phyloP scores from a whole-genome alignment of 2,888 invertebrate species.

The Teleogryllus oceanicus region DNA sequence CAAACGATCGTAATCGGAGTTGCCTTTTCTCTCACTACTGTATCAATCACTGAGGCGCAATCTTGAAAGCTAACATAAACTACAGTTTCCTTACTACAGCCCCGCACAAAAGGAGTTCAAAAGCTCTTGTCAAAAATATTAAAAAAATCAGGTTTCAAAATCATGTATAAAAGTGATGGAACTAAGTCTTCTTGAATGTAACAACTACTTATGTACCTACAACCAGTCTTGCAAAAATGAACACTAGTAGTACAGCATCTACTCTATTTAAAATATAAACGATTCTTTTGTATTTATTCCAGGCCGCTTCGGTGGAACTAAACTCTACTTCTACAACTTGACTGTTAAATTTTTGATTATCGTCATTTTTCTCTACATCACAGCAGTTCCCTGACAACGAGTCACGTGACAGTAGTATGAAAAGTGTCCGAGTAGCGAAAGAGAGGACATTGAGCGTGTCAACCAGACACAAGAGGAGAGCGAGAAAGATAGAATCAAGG shows the following conservation, averaged over 20 bases:
- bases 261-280: conserved; percentile 25
- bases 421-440: too few relatives aligned
- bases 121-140: background rate
- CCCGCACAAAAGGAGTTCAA: conserved; percentile 4
- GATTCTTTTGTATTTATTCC: conserved; percentile 19
- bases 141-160: conserved; percentile 4
- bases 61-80: background rate
- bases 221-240: conserved; percentile 31
- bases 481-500: too few relatives aligned
- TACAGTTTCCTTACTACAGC: background rate
- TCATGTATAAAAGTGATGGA: conserved; percentile 22
- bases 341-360: background rate
- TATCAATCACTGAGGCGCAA: background rate
- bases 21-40: background rate
- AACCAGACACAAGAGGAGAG: too few relatives aligned
- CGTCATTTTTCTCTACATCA: background rate
- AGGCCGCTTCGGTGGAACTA: conserved; percentile 37
- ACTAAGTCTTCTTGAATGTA: conserved; percentile 24
- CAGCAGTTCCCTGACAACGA: conserved; percentile 18
- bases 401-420: background rate
- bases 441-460: too few relatives aligned
- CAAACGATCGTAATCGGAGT: background rate
- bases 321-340: conserved; percentile 2
- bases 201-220: conserved; percentile 12
- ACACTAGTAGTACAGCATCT: background rate